Conservation (phyloP, 1,140 invertebrate genomes). For the Scaptomyza hsui region DNA sequence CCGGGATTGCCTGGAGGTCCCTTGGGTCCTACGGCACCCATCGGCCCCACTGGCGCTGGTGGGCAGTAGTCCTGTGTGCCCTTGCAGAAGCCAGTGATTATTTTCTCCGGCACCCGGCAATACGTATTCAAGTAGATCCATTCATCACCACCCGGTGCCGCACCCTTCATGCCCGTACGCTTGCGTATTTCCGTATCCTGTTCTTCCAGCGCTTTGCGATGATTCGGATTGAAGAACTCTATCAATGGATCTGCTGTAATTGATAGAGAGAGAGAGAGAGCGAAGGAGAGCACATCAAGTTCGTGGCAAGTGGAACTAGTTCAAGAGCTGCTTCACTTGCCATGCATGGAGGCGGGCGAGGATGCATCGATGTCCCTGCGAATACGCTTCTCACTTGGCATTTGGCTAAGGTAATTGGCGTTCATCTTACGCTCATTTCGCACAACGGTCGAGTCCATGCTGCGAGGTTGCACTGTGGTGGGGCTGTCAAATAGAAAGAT, state of each 20-base stretch:
- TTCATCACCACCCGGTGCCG: conserved; percentile 87
- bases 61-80: conserved; percentile 91
- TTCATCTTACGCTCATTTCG: conserved; percentile 65
- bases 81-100: conserved; percentile 81
- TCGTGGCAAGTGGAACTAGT: neutral
- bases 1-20: conserved; percentile 87
- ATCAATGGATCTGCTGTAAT: conserved; percentile 86
- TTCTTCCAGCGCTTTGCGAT: conserved; percentile 87
- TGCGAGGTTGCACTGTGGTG: conserved; percentile 18
- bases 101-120: conserved; percentile 88
- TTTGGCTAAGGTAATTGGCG: conserved; percentile 50
- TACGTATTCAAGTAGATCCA: conserved; percentile 92
- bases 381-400: conserved; percentile 35
- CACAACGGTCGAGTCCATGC: neutral
- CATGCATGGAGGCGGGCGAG: conserved; percentile 65
- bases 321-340: conserved; percentile 35
- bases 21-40: conserved; percentile 86
- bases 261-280: neutral
- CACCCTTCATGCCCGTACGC: conserved; percentile 85
- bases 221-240: conserved; percentile 89
- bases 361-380: conserved; percentile 56
- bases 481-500: neutral
- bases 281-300: too few species aligned
- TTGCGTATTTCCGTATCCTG: conserved; percentile 86
- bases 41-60: conserved; percentile 88